Evolutionary conservation across 2,888 invertebrate genomes (phyloP), one percentile per base, ranked within the genome.

Genomic region (Cecidostiba fungosa): DNA sequence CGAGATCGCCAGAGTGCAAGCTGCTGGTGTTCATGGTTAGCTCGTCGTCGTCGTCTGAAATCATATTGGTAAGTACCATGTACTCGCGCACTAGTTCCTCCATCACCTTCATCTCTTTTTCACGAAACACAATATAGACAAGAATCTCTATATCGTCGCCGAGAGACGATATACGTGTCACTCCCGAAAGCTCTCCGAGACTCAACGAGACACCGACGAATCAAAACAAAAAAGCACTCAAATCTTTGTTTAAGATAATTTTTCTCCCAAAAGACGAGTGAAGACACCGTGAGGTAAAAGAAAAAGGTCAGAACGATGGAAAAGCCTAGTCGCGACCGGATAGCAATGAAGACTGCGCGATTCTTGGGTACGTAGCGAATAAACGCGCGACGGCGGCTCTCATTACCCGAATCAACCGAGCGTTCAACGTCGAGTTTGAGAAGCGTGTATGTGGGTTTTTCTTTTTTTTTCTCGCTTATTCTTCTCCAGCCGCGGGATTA

Each of bases 1-100:
- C 91, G 92, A 93, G 92, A 89, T 90, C 91, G 89, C 89, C 89
- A 85, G 88, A 82, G 84, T 86, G 87, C 76, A 87, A 82, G 32
- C 82, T 87, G 88, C 90, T 93, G 86, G 89, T 86, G 85, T 93
- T 93, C 93, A 93, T 93, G 14, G 12, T 43, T 43, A 43, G 0
- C 12, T 89, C 89, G 32, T 39, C 89, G 29, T 26, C 19, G 8
- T 82, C 36, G 16, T 6, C 81, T 82, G 77, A 14, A 85, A 85
- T 8, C 16, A 82, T 19, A 77, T 80, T 79, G 32, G 59, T 26
- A 14, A 78, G 19, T 32, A 43, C 32, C 14, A 29, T 59, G n/a
- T 74, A 82, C 32, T 74, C 62, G 6, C 47, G 29, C 43, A 47
- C 47, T 14, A 82, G 23, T 62, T 47, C 47, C 14, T 62, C 54